These are phyloP conservation scores for Drosophila guanche DNA, from an alignment of 1,140 invertebrate genomes.

Conservation along the genomic window DNA sequence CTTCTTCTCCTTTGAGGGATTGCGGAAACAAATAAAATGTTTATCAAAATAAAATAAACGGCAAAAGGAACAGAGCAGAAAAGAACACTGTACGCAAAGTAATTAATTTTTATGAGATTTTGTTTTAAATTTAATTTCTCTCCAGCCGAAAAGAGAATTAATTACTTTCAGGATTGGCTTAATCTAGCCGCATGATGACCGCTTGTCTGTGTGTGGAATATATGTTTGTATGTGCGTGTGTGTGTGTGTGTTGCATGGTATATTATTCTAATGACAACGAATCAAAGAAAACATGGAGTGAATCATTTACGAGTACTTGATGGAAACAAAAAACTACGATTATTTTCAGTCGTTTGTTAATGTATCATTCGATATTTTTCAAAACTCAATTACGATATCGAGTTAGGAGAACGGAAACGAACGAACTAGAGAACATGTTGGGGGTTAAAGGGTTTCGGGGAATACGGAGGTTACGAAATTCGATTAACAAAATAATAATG, in stretches of 20 bases:
- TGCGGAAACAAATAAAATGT: constrained; percentile 53
- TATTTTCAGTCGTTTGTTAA: constrained; percentile 36
- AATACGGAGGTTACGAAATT: constrained; percentile 8
- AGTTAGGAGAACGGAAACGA: constrained; percentile 43
- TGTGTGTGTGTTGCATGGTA: constrained; percentile 28
- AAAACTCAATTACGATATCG: constrained; percentile 56
- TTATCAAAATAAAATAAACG: constrained; percentile 51
- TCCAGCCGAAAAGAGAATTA: constrained; percentile 22
- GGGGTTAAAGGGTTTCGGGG: constrained; percentile 3
- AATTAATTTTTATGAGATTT: constrained; percentile 72
- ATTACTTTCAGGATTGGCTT: constrained; percentile 37
- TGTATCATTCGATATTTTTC: constrained; percentile 37
- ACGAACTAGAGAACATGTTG: constrained; percentile 12
- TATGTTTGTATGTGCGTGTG: constrained; percentile 9
- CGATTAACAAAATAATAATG: constrained; percentile 65
- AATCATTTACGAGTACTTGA: constrained; percentile 29
- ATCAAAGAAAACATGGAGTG: constrained; percentile 32
- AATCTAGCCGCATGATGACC: constrained; percentile 3
- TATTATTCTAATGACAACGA: constrained; percentile 25
- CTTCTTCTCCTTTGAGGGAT: constrained; percentile 10
- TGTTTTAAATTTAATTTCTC: constrained; percentile 59
- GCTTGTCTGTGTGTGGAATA: constrained; percentile 4
- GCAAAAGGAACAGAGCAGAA: constrained; percentile 12
- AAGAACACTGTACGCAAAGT: constrained; percentile 51
- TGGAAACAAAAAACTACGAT: constrained; percentile 21